Evolutionary conservation across 2,888 invertebrate genomes (phyloP), one percentile per base, ranked within the genome.

Genomic region (Resseliella maxima): DNA sequence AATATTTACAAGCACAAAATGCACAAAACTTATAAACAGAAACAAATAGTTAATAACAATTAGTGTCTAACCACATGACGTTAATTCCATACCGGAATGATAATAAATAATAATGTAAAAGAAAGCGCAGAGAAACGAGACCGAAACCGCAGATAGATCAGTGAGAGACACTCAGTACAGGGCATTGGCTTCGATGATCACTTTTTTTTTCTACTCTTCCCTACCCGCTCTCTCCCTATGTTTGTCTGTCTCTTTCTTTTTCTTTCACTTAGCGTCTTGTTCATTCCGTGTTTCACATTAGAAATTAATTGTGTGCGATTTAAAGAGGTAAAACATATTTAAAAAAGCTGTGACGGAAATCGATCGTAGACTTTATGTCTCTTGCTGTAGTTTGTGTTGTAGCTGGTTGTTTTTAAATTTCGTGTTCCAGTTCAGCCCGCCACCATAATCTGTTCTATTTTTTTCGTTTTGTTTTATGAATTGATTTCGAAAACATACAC

Each of bases 21-120:
- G 72, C 72, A 72, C 72, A 31, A 72, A 72, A 27, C 24, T 59
- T 59, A 59, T 59, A 59, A 72, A 72, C 72, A 72, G 72, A 72
- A 72, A 72, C 72, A 72, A 72, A 72, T 72, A 72, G 72, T 72
- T 72, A 72, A 72, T 72, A 72, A 72, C 72, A 72, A 72, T 72
- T 72, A 72, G 72, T 72, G 72, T 72, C 72, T 72, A 72, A 72
- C 72, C 72, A 31, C 72, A 72, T 72, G 72, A 72, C 72, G 72
- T 72, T 72, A 72, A 72, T 72, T 72, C 35, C 72, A 72, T 72
- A 31, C 72, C 72, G 72, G 72, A 72, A 72, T 72, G 72, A 72
- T 72, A 72, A 72, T 72, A 72, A 72, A 72, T 72, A 72, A 72
- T 72, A 72, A 72, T 72, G n/a, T 35, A 72, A n/a, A 72, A 72